Evolutionary conservation across 2,888 invertebrate genomes (phyloP), one percentile per base, ranked within the genome.

Genomic region (Acheta domesticus): DNA sequence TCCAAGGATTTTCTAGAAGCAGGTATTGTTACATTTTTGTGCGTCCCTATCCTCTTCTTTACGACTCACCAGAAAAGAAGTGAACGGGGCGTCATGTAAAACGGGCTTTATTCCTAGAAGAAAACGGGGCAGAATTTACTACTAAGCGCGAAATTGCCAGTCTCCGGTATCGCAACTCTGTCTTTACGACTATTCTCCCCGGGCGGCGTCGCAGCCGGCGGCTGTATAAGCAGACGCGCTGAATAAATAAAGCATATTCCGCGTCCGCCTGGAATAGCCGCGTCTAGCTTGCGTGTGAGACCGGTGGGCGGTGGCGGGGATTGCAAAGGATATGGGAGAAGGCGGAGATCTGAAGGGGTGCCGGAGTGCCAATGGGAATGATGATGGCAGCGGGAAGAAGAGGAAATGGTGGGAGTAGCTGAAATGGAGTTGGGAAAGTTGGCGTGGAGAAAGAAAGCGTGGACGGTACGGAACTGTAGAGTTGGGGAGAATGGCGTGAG

Each of bases 241-340:
- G 62, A 62, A 62, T 62, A 62, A 62, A 62, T 62, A 62, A 62
- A 62, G 62, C 62, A 62, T 62, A 62, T 62, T n/a, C 14, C n/a
- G 14, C 62, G 16, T 62, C 62, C n/a, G 62, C 36, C 36, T 36
- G 62, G n/a, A 62, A 62, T 62, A 62, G 62, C 36, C 36, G 62
- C 62, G 62, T 62, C 62, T 14, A n/a, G 62, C 12, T 62, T 5
- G 14, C 62, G 62, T 62, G 62, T n/a, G 36, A 36, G 36, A 36
- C 36, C 5, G 36, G 36, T 4, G 5, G 8, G 36, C 4, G 5
- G 8, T 36, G 36, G 5, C 5, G 36, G 8, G 36, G 36, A 36
- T 8, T 36, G 36, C 36, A 4, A 36, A 8, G 36, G 36, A 36
- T 36, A 8, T 36, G 36, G 8, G 23, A 8, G 36, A 36, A 36